Conservation (phyloP, 2,797 vertebrate genomes). For the Bucorvus abyssinicus region DNA sequence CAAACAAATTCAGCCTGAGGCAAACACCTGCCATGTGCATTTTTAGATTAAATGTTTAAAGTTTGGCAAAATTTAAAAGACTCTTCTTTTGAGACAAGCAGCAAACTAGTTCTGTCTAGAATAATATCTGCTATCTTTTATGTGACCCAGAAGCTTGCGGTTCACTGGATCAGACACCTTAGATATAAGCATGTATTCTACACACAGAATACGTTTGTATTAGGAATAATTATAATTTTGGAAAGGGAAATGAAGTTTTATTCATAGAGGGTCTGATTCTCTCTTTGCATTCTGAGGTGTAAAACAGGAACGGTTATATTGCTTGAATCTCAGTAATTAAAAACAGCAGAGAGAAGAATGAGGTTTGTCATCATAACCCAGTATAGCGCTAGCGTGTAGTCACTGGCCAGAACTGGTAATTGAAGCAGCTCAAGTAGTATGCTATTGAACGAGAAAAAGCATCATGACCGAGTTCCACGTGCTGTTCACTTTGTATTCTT, state of each 20-base stretch:
- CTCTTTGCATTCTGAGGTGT: background rate
- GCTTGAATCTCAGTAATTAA: background rate
- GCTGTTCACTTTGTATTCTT: background rate
- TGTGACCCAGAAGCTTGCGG: background rate
- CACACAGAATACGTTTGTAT: background rate
- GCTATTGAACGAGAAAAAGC: background rate
- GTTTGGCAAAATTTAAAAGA: background rate
- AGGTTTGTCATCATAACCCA: background rate
- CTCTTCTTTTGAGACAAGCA: background rate
- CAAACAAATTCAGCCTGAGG: background rate
- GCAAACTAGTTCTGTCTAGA: background rate
- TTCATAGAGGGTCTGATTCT: background rate
- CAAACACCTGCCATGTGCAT: background rate
- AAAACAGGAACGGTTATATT: background rate
- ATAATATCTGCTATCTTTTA: background rate
- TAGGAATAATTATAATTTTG: background rate
- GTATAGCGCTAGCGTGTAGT: background rate
- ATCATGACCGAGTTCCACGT: background rate
- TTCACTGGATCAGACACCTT: background rate
- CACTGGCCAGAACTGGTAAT: background rate
- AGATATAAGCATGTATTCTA: background rate
- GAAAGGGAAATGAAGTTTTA: background rate
- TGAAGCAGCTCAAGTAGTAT: background rate
- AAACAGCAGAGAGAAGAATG: background rate
- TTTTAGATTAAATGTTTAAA: conserved; percentile 14